Conservation (phyloP, 2,113 vertebrate species). For the Geococcyx californianus region DNA sequence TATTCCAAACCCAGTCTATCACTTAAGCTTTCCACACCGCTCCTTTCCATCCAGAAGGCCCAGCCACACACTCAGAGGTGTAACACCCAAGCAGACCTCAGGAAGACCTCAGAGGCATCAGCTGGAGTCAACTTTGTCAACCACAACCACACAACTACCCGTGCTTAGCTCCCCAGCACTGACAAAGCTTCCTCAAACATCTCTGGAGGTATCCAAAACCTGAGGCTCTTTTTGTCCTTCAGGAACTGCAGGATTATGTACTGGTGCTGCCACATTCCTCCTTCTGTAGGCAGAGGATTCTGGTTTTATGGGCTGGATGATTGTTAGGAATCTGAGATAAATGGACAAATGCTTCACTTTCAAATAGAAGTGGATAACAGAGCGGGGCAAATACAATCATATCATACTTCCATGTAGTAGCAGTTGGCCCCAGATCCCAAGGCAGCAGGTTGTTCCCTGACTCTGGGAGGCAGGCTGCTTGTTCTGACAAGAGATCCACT, state of each 20-base stretch:
- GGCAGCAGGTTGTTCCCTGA: not conserved
- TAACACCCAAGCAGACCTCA: not conserved
- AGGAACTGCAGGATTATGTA: not conserved
- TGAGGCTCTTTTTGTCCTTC: not conserved
- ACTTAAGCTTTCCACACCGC: not conserved
- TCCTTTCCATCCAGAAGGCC: not conserved
- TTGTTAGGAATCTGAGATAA: not conserved
- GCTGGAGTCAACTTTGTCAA: not conserved
- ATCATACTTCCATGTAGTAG: not conserved
- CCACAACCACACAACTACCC: not conserved
- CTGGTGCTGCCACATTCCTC: not conserved
- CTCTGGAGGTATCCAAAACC: not conserved
- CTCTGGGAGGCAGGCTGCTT: not conserved
- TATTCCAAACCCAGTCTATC: not conserved
- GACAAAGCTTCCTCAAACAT: not conserved
- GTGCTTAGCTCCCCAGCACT: not conserved
- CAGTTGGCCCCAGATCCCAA: not conserved
- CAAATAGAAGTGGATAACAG: not conserved
- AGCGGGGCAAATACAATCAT: not conserved
- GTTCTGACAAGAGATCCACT: not conserved
- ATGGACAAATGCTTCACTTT: not conserved
- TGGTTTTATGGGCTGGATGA: not conserved
- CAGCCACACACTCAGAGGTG: not conserved
- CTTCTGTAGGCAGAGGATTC: not conserved
- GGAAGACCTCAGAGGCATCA: not conserved